Percentiles rank a stretch among this genome's conserved stretches.
These are phyloP conservation scores for Pyxicephalus adspersus DNA, from an alignment of 2,113 vertebrate species.

Conservation along the genomic window DNA sequence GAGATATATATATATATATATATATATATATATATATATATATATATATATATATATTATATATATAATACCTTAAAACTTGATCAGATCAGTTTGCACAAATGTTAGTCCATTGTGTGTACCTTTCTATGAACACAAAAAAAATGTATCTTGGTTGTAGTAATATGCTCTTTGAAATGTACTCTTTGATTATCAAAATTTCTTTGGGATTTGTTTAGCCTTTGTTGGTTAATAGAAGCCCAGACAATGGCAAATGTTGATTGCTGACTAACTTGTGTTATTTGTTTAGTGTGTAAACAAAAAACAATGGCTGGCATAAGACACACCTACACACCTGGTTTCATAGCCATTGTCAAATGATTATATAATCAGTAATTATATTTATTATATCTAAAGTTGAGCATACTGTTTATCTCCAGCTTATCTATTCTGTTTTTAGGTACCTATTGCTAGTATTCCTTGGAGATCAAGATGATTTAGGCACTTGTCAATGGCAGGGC, in stretches of 20 bases:
- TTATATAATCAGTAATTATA: not conserved
- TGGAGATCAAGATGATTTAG: too few species aligned
- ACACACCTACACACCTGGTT: not conserved
- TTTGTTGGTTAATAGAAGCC: not conserved
- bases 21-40: too few species aligned
- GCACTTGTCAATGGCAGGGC: too few species aligned
- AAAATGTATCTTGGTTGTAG: not conserved
- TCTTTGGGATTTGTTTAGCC: not conserved
- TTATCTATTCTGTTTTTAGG: too few species aligned
- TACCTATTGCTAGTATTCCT: too few species aligned
- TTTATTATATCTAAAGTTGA: not conserved
- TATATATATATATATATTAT: too few species aligned
- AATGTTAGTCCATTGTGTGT: too few species aligned
- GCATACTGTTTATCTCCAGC: too few species aligned
- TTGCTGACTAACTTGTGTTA: constrained; percentile 1
- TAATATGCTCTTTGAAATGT: not conserved
- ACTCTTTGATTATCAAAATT: not conserved
- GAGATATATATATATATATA: too few species aligned
- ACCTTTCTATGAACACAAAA: not conserved
- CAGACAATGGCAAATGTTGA: not conserved
- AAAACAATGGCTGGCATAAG: constrained; percentile 33
- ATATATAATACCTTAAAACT: too few species aligned
- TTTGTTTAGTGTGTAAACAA: constrained; percentile 37
- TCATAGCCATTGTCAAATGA: not conserved
- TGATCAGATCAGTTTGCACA: too few species aligned